Percentiles rank a stretch among this genome's conserved stretches.
These are phyloP conservation scores for Charina bottae DNA, from an alignment of 2,113 vertebrate genomes.

Conservation along the genomic window DNA sequence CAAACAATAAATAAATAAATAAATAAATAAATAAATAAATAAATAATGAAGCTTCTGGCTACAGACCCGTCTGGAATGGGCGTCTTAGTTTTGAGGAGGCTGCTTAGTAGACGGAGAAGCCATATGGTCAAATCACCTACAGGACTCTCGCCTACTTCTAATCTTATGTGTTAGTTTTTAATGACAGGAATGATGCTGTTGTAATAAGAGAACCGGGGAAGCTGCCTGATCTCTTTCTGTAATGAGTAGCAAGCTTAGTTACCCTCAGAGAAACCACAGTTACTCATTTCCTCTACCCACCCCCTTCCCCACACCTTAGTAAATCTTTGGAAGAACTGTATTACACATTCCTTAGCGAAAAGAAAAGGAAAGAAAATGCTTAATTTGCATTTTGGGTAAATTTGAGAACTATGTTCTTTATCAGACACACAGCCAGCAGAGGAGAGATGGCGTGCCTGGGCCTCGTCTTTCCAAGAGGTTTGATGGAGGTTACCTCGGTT, in stretches of 20 bases:
- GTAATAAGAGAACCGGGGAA: conserved; percentile 49
- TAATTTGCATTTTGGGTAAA: not conserved
- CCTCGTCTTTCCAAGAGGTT: not conserved
- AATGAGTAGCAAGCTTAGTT: not conserved
- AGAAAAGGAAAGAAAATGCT: no score
- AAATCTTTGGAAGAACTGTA: not conserved
- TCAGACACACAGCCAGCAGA: no score
- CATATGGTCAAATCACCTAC: not conserved
- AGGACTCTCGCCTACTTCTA: conserved; percentile 51
- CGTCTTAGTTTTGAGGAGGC: no score
- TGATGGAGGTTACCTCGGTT: not conserved
- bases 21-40: no score
- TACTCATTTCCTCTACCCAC: not conserved
- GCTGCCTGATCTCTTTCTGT: not conserved
- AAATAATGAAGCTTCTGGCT: not conserved
- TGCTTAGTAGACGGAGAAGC: no score
- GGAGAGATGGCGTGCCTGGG: not conserved
- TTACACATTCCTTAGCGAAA: not conserved
- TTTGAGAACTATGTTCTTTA: not conserved
- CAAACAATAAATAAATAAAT: no score
- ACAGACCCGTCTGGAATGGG: not conserved
- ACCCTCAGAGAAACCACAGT: not conserved
- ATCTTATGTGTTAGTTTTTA: conserved; percentile 67
- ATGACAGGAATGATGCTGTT: conserved; percentile 59
- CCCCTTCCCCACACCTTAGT: no score